A percentile compares a stretch with the other conserved stretches of the same genome.
These are phyloP conservation scores for Agapornis roseicollis DNA, from an alignment of 2,113 vertebrate species.

Conservation along the genomic window DNA sequence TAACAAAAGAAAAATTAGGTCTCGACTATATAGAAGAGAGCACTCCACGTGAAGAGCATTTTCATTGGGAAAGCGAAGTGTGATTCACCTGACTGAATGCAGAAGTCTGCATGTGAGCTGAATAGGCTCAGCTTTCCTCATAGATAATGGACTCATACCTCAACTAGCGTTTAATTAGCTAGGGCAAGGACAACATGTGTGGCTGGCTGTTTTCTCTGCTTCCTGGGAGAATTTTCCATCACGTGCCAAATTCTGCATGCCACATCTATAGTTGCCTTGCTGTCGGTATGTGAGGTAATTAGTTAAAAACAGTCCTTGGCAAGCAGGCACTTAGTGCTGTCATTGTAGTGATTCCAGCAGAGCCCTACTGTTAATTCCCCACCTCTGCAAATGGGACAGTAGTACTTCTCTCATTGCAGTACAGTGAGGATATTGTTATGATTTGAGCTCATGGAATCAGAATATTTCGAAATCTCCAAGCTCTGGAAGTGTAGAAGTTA, in stretches of 20 bases:
- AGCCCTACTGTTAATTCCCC: not conserved
- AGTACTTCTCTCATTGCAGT: not conserved
- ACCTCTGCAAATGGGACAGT: not conserved
- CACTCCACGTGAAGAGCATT: not conserved
- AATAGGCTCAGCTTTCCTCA: not conserved
- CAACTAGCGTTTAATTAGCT: not conserved
- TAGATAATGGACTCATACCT: not conserved
- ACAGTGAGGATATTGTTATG: not conserved
- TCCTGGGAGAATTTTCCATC: not conserved
- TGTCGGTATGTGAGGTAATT: not conserved
- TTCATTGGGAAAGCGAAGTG: not conserved
- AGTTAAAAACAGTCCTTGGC: not conserved
- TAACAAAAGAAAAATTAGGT: not conserved
- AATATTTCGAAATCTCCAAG: not conserved
- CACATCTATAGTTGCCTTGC: not conserved
- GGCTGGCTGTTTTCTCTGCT: not conserved
- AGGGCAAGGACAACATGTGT: not conserved
- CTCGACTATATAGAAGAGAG: not conserved
- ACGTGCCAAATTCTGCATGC: not conserved
- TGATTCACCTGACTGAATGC: not conserved
- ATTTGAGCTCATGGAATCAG: not conserved
- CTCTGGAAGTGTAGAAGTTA: not conserved
- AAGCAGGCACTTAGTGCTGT: not conserved
- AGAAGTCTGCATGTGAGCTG: not conserved
- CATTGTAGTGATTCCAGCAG: not conserved